Evolutionary conservation across 2,113 vertebrate species (phyloP).

Genomic region (Tricholaema leucomelas): DNA sequence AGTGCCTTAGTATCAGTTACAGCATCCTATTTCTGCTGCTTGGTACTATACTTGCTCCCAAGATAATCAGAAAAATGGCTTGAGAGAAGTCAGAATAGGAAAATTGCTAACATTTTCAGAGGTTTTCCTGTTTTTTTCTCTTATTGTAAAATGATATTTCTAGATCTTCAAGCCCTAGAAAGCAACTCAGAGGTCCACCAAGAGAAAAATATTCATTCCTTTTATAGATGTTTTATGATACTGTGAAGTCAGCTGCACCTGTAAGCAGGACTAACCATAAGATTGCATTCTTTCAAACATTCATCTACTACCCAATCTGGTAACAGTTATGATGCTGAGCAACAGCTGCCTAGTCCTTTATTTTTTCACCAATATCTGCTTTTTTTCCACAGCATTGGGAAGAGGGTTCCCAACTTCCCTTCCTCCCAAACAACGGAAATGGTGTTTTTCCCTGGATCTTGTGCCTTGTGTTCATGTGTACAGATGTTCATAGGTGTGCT

Average conservation of each 20-base stretch:
- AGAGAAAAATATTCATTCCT: background rate
- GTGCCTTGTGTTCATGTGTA: rapidly evolving
- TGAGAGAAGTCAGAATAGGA: background rate
- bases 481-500: background rate
- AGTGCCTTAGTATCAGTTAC: background rate
- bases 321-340: background rate
- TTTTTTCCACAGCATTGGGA: background rate
- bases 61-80: background rate
- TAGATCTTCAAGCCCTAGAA: background rate
- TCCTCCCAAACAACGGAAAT: background rate
- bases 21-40: background rate
- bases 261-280: background rate
- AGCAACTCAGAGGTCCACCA: background rate
- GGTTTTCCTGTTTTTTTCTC: background rate
- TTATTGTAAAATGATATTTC: background rate
- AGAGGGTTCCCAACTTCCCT: background rate
- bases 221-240: background rate
- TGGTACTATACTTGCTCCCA: background rate
- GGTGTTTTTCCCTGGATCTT: background rate
- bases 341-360: background rate
- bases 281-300: background rate
- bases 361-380: background rate
- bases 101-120: background rate
- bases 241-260: background rate
- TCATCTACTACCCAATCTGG: background rate